Conservation (phyloP, 2,797 vertebrate genomes). For the Protonibea diacanthus region DNA sequence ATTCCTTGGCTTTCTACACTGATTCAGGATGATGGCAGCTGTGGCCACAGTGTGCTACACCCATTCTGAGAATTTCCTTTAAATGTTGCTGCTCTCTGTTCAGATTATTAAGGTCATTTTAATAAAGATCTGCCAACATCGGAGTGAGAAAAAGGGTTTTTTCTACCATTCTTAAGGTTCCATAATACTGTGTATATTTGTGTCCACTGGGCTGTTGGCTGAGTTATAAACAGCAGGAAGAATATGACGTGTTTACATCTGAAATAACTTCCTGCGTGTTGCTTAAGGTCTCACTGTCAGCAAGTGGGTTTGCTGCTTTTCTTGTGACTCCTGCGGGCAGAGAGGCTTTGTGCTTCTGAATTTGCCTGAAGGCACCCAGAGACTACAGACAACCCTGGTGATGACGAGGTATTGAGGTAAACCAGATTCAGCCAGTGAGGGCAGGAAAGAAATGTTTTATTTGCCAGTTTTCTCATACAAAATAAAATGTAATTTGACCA, state of each 20-base stretch:
- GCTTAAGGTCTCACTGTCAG: slow-evolving; percentile 45
- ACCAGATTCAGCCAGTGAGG: background rate
- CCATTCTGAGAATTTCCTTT: background rate
- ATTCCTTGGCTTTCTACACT: slow-evolving; percentile 5
- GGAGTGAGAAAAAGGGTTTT: fast-evolving
- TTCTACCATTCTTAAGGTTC: background rate
- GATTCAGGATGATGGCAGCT: background rate
- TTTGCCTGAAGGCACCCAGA: slow-evolving; percentile 21
- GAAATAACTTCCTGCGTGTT: slow-evolving; percentile 59
- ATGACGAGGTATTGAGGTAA: slow-evolving; percentile 31
- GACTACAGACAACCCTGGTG: slow-evolving; percentile 4
- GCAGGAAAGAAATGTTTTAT: background rate
- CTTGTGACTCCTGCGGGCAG: slow-evolving; percentile 29
- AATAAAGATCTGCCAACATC: background rate
- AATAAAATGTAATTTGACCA: background rate
- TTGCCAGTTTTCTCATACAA: background rate
- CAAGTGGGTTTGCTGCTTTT: slow-evolving; percentile 33
- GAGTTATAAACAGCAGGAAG: slow-evolving; percentile 36
- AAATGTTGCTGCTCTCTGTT: background rate
- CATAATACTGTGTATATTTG: background rate
- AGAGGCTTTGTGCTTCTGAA: slow-evolving; percentile 15
- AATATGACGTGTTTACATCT: slow-evolving; percentile 40
- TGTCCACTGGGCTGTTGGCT: slow-evolving; percentile 5
- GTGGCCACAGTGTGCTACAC: background rate
- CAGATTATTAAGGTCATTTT: background rate